phyloP scores from a whole-genome alignment of 2,888 invertebrate genomes.

The Melikaiella ostensackeni region DNA sequence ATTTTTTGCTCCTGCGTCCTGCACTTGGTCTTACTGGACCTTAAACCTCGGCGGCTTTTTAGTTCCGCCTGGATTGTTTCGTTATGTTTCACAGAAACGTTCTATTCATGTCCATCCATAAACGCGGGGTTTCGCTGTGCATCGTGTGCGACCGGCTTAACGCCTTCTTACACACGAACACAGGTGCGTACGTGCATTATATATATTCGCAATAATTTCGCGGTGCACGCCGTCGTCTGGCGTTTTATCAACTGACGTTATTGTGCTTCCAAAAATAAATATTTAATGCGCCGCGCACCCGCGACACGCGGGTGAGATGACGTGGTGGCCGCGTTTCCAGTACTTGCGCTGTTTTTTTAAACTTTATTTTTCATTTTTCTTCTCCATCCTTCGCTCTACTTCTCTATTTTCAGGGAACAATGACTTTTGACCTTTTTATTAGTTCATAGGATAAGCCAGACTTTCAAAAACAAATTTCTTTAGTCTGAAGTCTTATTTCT shows the following conservation, averaged over 20 bases:
- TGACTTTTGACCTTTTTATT: constrained; percentile 12
- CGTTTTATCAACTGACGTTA: constrained; percentile 68
- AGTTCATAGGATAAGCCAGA: neutral
- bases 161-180: constrained; percentile 36
- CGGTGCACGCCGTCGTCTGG: constrained; percentile 57
- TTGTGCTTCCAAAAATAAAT: constrained; percentile 61
- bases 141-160: constrained; percentile 28
- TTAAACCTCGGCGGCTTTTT: constrained; percentile 9
- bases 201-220: constrained; percentile 50
- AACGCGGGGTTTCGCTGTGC: constrained; percentile 34
- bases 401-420: constrained; percentile 13
- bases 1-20: neutral
- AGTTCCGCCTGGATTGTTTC: constrained; percentile 35
- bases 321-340: constrained; percentile 42
- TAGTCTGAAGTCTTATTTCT: neutral
- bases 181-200: constrained; percentile 47
- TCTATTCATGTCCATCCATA: constrained; percentile 15
- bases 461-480: neutral
- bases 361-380: constrained; percentile 8
- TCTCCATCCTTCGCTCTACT: constrained; percentile 8
- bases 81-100: constrained; percentile 10
- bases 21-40: constrained; percentile 20
- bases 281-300: constrained; percentile 39
- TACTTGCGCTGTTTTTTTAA: constrained; percentile 22
- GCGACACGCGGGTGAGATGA: constrained; percentile 44